These are phyloP conservation scores for Saiga tatarica DNA, from an alignment of 2,113 vertebrate genomes.

Conservation along the genomic window DNA sequence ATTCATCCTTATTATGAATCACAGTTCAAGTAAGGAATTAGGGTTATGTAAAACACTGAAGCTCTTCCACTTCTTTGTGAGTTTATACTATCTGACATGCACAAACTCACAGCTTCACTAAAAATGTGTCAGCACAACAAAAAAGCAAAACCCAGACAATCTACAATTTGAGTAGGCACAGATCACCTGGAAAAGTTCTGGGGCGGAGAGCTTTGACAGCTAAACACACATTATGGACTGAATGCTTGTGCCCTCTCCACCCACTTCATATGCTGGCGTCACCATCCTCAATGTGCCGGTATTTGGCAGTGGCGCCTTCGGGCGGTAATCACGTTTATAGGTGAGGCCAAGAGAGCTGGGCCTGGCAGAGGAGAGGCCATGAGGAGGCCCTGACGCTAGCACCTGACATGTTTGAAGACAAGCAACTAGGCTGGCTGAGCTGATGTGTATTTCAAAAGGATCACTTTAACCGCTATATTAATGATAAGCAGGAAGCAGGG, in stretches of 20 bases:
- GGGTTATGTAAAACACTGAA: not conserved
- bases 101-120: not conserved
- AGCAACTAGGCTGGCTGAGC: too few species aligned
- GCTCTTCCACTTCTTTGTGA: not conserved
- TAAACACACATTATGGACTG: not conserved
- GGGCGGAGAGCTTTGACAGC: not conserved
- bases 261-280: not conserved
- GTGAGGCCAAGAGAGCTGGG: not conserved
- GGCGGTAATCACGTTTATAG: not conserved
- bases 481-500: not conserved
- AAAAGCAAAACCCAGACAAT: not conserved
- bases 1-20: not conserved
- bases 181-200: not conserved
- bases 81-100: not conserved
- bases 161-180: not conserved
- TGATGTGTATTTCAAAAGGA: not conserved
- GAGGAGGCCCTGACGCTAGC: accelerated
- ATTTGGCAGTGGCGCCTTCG: not conserved
- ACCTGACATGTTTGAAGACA: not conserved
- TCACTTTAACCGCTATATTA: not conserved
- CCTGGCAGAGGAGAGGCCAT: not conserved
- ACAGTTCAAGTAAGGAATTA: not conserved
- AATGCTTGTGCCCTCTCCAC: not conserved
- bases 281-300: not conserved
- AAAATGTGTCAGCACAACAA: not conserved